These are phyloP conservation scores for Heloderma charlesbogerti DNA, from an alignment of 2,113 vertebrate species.

Conservation along the genomic window DNA sequence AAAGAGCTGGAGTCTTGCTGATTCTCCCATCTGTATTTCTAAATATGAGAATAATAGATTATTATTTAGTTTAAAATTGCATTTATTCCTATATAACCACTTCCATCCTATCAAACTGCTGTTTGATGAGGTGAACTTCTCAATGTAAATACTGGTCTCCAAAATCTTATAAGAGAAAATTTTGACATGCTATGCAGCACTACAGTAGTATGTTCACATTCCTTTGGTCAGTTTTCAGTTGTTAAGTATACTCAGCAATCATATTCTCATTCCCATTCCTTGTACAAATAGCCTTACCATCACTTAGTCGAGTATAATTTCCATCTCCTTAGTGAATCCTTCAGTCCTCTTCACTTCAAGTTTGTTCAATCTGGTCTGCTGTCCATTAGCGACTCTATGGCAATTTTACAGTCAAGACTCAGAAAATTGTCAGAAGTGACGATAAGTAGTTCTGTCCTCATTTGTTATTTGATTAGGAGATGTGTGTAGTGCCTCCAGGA, in stretches of 20 bases:
- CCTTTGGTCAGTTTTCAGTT: background rate
- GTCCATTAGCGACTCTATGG: background rate
- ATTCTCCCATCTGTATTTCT: background rate
- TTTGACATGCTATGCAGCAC: background rate
- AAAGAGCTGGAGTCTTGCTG: too few relatives aligned
- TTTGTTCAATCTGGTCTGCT: slow-evolving; percentile 15
- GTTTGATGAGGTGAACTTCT: background rate
- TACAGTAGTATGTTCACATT: background rate
- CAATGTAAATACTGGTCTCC: background rate
- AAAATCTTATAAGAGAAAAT: background rate
- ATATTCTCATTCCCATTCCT: slow-evolving; percentile 9
- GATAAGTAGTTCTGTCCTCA: background rate
- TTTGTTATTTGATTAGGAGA: slow-evolving; percentile 15
- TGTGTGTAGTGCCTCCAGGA: background rate
- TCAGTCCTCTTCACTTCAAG: slow-evolving; percentile 13
- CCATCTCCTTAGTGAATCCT: background rate
- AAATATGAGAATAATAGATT: background rate
- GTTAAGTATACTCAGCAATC: slow-evolving; percentile 5
- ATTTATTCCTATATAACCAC: background rate
- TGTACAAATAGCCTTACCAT: background rate
- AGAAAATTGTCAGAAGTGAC: slow-evolving; percentile 22
- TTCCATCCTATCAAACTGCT: background rate
- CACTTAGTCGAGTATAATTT: slow-evolving; percentile 15
- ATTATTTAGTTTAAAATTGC: background rate
- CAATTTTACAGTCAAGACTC: slow-evolving; percentile 18